Evolutionary conservation across 2,888 invertebrate species (phyloP).

Genomic region (Euspilapteryx auroguttella): DNA sequence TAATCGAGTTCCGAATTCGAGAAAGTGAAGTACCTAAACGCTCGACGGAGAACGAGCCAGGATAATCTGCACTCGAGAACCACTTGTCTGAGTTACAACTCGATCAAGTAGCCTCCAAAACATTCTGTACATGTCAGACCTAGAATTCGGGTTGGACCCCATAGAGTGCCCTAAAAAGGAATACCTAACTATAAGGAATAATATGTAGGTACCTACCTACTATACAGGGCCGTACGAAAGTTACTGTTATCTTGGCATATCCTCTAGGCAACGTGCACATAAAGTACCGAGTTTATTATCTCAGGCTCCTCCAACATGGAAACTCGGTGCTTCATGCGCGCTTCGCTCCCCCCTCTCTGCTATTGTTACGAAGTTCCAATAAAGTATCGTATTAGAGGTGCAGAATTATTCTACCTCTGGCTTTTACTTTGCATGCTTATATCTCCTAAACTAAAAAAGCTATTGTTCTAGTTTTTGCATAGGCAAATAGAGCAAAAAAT

Average conservation of each 20-base stretch:
- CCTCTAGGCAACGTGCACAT: slow-evolving; percentile 56
- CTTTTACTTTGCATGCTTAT: slow-evolving; percentile 22
- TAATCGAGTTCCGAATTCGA: too few relatives aligned
- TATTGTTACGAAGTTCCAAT: slow-evolving; percentile 58
- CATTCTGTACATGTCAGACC: too few relatives aligned
- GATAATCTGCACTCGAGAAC: too few relatives aligned
- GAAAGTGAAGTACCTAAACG: too few relatives aligned
- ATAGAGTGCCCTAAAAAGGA: too few relatives aligned
- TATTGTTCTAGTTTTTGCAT: slow-evolving; percentile 13
- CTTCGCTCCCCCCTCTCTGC: slow-evolving; percentile 54
- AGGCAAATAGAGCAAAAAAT: slow-evolving; percentile 25
- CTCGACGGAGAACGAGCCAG: too few relatives aligned
- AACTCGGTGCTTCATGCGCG: slow-evolving; percentile 42
- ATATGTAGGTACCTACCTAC: too few relatives aligned
- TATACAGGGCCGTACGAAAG: slow-evolving; percentile 58
- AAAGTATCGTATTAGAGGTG: slow-evolving; percentile 34
- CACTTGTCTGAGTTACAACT: too few relatives aligned
- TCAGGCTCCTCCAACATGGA: slow-evolving; percentile 26
- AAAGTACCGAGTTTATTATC: slow-evolving; percentile 46
- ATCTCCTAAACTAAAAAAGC: slow-evolving; percentile 11
- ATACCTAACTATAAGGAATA: too few relatives aligned
- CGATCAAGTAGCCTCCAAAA: too few relatives aligned
- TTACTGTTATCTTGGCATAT: slow-evolving; percentile 64
- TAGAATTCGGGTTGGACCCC: too few relatives aligned
- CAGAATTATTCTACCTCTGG: slow-evolving; percentile 49